A percentile compares a stretch with the other conserved stretches of the same genome.
These are phyloP conservation scores for Zele albiditarsus DNA, from an alignment of 2,888 invertebrate species.

Conservation along the genomic window DNA sequence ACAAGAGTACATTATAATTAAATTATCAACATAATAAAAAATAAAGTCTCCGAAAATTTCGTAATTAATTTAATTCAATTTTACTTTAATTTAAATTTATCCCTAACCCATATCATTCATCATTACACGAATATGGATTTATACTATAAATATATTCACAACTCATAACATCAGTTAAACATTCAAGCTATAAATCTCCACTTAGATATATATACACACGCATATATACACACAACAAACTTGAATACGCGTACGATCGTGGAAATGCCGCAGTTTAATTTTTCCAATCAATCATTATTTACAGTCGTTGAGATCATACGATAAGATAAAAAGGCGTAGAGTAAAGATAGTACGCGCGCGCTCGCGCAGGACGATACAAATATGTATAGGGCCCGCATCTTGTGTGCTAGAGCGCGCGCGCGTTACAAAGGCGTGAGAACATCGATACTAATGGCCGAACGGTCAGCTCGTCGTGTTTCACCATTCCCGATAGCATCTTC, in stretches of 20 bases:
- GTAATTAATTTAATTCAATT: neutral
- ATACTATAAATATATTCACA: neutral
- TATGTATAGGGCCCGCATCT: slow-evolving; percentile 55
- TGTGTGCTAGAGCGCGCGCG: slow-evolving; percentile 42
- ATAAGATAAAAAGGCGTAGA: slow-evolving; percentile 52
- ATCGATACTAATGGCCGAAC: slow-evolving; percentile 64
- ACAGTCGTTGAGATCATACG: slow-evolving; percentile 53
- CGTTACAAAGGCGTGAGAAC: slow-evolving; percentile 64
- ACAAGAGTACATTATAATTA: no score
- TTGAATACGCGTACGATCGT: slow-evolving; percentile 37
- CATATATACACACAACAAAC: neutral
- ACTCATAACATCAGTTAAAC: neutral
- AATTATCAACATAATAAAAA: no score
- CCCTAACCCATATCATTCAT: neutral
- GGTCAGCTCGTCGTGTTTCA: slow-evolving; percentile 62
- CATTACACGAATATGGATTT: no score
- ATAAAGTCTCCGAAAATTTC: neutral
- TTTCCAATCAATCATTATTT: slow-evolving; percentile 61
- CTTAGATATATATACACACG: slow-evolving; percentile 1
- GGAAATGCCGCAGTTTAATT: slow-evolving; percentile 48
- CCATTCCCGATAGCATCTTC: slow-evolving; percentile 61
- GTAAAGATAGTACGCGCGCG: slow-evolving; percentile 41
- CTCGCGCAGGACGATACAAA: slow-evolving; percentile 57
- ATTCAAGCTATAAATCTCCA: neutral
- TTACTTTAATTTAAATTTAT: neutral